Base-by-base conservation (phyloP, 2,797 vertebrate genomes). In the Limnodromus scolopaceus region DNA sequence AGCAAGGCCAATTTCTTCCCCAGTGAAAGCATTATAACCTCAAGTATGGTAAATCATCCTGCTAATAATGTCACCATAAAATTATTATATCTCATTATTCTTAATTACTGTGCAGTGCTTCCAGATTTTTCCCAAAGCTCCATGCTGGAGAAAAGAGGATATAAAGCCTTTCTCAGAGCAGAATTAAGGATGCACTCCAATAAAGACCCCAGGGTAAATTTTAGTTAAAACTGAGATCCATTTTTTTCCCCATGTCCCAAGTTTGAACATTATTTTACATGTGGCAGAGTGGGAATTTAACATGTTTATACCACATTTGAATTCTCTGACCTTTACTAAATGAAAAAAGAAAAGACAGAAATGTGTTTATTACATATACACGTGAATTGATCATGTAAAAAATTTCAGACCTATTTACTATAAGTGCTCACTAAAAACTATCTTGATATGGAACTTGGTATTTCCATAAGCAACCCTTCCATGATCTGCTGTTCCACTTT, bases 41-140 rank as follows among this genome's bases (percentile, higher is more conserved):
- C 82, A 91, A 91, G 36, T 55, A 76, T 0, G 91, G 49, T 94
- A 96, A 96, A 96, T 95, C 91, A 78, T 71, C 61, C 91, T 69
- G 43, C 60, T 78, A 78, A 95, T 85, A 92, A 90, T 89, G 89
- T 95, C 92, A 84, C 54, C 17, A 51, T 90, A 30, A 93, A 78
- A 76, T 69, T 68, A 68, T 69, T 86, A 17, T 39, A 76, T 75
- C 51, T 76, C 61, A 51, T 81, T 87, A 65, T 72, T 72, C 57
- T 75, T 86, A 86, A 86, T 92, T 89, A 83, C 36, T 39, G 68
- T 75, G 23, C 61, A 61, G 13, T 46, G 34, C 41, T 87, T 95
- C 80, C 48, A 61, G 27, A 63, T 88, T 93, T 94, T 84, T 78
- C 64, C 78, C 24, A 30, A 22, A 78, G 30, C 14, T 83, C 36